Evolutionary conservation across 2,113 vertebrate species (phyloP).

Genomic region (Lophochroa leadbeateri): DNA sequence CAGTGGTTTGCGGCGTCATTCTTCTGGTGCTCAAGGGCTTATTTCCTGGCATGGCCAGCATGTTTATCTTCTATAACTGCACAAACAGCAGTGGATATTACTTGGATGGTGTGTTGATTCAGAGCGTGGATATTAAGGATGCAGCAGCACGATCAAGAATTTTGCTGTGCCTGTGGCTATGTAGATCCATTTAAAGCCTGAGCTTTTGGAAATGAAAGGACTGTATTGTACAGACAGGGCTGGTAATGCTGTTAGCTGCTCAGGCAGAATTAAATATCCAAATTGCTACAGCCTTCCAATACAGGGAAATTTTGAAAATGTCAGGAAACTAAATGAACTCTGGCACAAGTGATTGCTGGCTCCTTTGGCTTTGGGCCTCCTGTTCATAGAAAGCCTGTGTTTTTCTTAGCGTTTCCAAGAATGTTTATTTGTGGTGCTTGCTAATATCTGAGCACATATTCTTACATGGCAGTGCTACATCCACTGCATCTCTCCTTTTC

Average conservation of each 20-base stretch:
- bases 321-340: not conserved
- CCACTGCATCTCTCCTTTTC: not conserved
- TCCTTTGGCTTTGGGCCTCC: not conserved
- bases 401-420: not conserved
- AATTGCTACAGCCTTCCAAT: not conserved
- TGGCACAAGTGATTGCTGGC: not conserved
- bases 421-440: not conserved
- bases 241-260: fast-evolving
- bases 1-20: not conserved
- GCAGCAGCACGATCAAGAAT: too few relatives aligned
- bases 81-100: not conserved
- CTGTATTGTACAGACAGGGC: fast-evolving
- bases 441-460: not conserved
- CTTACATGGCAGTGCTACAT: not conserved
- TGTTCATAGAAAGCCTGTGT: not conserved
- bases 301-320: not conserved
- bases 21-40: not conserved
- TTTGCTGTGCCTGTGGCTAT: not conserved
- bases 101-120: not conserved
- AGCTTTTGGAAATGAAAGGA: not conserved
- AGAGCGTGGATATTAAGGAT: not conserved
- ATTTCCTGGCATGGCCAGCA: not conserved
- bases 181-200: not conserved
- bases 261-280: not conserved
- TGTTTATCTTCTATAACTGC: not conserved